phyloP scores from a whole-genome alignment of 2,888 invertebrate genomes.

The Xanthorhoe spadicearia region DNA sequence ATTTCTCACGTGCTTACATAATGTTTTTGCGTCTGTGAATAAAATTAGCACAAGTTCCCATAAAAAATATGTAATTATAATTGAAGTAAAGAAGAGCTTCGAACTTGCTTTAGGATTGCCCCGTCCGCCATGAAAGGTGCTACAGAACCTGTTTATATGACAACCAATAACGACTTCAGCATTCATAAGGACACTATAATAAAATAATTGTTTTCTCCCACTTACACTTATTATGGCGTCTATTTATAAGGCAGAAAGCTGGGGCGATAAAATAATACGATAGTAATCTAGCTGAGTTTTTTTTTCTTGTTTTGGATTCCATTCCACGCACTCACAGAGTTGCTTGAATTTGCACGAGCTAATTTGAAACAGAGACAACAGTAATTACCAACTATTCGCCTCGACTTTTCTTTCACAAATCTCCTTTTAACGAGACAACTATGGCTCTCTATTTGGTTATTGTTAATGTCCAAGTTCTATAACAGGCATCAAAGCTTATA shows the following conservation, averaged over 20 bases:
- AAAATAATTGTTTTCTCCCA: slow-evolving; percentile 47
- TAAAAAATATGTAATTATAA: slow-evolving; percentile 24
- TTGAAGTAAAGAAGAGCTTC: slow-evolving; percentile 19
- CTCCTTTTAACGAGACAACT: neutral
- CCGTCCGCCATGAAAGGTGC: slow-evolving; percentile 54
- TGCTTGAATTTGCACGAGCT: slow-evolving; percentile 34
- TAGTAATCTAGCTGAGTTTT: slow-evolving; percentile 28
- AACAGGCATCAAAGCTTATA: too few species aligned
- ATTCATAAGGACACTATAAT: slow-evolving; percentile 55
- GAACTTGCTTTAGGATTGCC: slow-evolving; percentile 30
- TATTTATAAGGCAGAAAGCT: slow-evolving; percentile 19
- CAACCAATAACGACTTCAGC: slow-evolving; percentile 60
- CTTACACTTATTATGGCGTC: slow-evolving; percentile 32
- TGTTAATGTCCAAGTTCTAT: too few species aligned
- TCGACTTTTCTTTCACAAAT: neutral
- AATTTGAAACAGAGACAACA: slow-evolving; percentile 35
- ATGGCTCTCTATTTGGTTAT: neutral
- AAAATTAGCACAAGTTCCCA: slow-evolving; percentile 10
- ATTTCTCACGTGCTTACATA: slow-evolving; percentile 8
- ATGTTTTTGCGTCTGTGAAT: slow-evolving; percentile 8
- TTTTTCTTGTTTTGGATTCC: slow-evolving; percentile 29
- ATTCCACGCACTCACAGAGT: slow-evolving; percentile 32
- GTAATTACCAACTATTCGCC: slow-evolving; percentile 22
- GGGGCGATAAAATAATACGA: slow-evolving; percentile 30
- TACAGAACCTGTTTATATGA: slow-evolving; percentile 59